Evolutionary conservation across 92 coral and sea anemone species (phyloP), one percentile per base, ranked within the genome.

Genomic region (Anthopleura xanthogrammica): DNA sequence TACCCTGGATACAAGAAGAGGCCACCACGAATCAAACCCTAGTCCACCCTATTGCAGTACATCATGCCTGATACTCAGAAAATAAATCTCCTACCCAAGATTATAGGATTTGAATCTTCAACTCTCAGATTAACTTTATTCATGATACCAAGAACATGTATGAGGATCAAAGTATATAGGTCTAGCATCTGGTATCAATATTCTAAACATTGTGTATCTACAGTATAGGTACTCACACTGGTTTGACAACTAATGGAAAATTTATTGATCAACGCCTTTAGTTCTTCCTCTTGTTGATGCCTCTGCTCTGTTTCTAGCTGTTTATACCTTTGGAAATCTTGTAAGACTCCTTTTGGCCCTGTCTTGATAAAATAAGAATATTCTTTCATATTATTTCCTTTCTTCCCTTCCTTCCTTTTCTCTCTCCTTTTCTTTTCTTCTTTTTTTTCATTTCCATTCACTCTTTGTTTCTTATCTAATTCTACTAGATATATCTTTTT

Each of bases 281-380:
- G 85, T 79, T 94, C 94, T 43, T 93, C 89, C 43, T 96, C 92
- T 77, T 96, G 92, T 46, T 94, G 98, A 13, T 89, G 90, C 20
- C 86, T 91, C 73, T 96, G 99, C 71, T 96, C 97, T 41, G 92
- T 93, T 68, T 88, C 98, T 19, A 96, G 88, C 75, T 96, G 99
- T 66, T 95, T 92, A 72, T 96, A 96, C 17, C 99, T 91, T 24
- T 98, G 89, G 72, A 88, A 96, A 79, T 96, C 99, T 62, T 96
- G 93, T 70, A 96, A 83, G 12, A 96, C 99, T 52, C 99, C 99
- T 86, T 96, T 96, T 12, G 99, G 99, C 13, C 99, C 99, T 82
- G 99, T 96, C 98, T 96, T 82, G 48, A 73, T 80, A 60, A 39
- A 16, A 50, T 80, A 80, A 68, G 11, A 48, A 54, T 41, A 60